Conservation (phyloP, 2,888 invertebrate genomes). For the Agrotis clavis region DNA sequence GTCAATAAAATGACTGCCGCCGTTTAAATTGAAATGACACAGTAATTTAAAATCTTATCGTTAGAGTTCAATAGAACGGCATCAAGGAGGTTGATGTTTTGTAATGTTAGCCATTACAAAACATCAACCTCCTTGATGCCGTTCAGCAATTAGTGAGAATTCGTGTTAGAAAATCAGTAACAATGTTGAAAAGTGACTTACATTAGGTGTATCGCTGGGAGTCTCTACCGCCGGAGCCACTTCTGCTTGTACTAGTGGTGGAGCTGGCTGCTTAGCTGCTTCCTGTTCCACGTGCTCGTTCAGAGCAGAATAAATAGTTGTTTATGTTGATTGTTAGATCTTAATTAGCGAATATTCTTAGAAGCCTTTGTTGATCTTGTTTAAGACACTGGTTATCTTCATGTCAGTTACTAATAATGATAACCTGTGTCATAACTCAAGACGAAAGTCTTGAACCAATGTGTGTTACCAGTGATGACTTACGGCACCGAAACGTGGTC, state of each 20-base stretch:
- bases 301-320: not conserved
- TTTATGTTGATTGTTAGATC: not conserved
- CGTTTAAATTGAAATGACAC: conserved; percentile 42
- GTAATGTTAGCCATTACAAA: too few relatives aligned
- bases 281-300: conserved; percentile 80
- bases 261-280: conserved; percentile 57
- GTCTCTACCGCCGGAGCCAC: conserved; percentile 28
- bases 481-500: too few relatives aligned
- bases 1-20: conserved; percentile 30
- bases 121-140: too few relatives aligned
- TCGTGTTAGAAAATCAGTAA: conserved; percentile 33
- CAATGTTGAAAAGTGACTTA: conserved; percentile 50
- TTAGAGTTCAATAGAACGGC: conserved; percentile 7
- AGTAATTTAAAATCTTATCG: conserved; percentile 43
- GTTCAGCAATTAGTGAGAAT: too few relatives aligned
- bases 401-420: too few relatives aligned
- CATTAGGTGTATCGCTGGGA: conserved; percentile 41
- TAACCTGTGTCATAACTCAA: too few relatives aligned
- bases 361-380: not conserved
- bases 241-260: conserved; percentile 38
- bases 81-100: conserved; percentile 7
- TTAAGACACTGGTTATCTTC: not conserved
- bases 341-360: not conserved
- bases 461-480: too few relatives aligned
- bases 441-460: too few relatives aligned